phyloP scores from a whole-genome alignment of 2,113 vertebrate genomes.

The Brachypodius melanocephalos region DNA sequence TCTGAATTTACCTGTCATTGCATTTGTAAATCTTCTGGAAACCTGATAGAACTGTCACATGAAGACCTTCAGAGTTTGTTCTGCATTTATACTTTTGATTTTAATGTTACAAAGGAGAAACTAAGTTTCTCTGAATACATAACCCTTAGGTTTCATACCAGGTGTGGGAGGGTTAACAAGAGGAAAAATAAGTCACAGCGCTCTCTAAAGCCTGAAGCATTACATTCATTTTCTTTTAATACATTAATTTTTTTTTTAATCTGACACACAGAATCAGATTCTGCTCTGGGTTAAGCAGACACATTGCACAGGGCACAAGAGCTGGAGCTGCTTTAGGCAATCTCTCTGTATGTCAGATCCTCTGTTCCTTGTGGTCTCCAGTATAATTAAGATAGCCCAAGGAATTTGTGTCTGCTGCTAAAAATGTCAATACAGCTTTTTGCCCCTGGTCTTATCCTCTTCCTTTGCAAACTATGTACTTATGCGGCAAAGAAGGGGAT shows the following conservation, averaged over 20 bases:
- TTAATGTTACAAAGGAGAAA: neutral
- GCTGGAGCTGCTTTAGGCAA: neutral
- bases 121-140: neutral
- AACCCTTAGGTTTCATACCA: neutral
- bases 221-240: neutral
- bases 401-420: conserved; percentile 6
- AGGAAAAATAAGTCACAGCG: neutral
- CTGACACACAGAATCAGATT: neutral
- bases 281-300: neutral
- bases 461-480: neutral
- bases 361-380: neutral
- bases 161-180: neutral
- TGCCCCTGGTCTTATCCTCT: neutral
- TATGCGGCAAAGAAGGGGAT: neutral
- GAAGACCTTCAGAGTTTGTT: neutral
- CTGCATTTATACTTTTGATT: neutral
- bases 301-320: neutral
- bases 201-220: neutral
- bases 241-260: neutral
- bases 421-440: neutral
- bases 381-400: neutral
- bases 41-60: neutral
- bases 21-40: neutral
- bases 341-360: neutral
- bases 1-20: neutral